phyloP scores from a whole-genome alignment of 53 echinoderm and acorn worm species.

The Paracentrotus lividus region DNA sequence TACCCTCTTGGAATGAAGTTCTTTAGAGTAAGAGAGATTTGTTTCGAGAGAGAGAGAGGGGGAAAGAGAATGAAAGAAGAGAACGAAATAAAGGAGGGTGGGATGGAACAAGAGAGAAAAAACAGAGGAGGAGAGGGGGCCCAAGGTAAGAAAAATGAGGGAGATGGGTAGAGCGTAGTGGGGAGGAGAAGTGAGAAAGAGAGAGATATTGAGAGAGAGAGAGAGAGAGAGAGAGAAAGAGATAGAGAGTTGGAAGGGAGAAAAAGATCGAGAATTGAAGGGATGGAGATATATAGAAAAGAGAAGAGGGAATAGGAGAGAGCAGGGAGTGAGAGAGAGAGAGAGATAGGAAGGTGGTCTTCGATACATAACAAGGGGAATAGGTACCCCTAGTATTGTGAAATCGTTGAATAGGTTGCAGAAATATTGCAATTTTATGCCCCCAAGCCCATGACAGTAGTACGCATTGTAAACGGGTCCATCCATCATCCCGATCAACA shows the following conservation, averaged over 20 bases:
- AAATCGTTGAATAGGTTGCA: constrained; percentile 51
- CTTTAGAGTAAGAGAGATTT: neutral
- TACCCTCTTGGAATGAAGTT: constrained; percentile 19
- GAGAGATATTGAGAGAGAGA: neutral
- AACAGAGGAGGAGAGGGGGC: neutral
- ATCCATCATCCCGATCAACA: constrained; percentile 65
- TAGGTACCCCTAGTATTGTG: neutral
- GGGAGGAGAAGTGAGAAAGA: neutral
- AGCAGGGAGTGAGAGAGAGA: too few relatives aligned
- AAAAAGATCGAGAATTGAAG: neutral
- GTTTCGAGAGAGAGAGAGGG: neutral
- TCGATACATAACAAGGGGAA: neutral
- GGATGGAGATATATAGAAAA: neutral
- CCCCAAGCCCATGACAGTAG: constrained; percentile 66
- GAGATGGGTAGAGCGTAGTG: neutral
- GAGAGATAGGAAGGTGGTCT: neutral
- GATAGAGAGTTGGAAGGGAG: too few relatives aligned
- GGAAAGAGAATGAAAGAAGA: neutral
- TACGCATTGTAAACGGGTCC: neutral
- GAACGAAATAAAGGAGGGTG: neutral
- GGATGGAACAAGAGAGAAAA: neutral
- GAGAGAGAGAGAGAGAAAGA: neutral
- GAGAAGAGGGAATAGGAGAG: neutral
- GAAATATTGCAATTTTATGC: constrained; percentile 66
- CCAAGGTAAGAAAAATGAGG: neutral